A percentile compares a stretch with the other conserved stretches of the same genome.
phyloP scores from a whole-genome alignment of 2,113 vertebrate genomes.

The Oxyruncus cristatus region DNA sequence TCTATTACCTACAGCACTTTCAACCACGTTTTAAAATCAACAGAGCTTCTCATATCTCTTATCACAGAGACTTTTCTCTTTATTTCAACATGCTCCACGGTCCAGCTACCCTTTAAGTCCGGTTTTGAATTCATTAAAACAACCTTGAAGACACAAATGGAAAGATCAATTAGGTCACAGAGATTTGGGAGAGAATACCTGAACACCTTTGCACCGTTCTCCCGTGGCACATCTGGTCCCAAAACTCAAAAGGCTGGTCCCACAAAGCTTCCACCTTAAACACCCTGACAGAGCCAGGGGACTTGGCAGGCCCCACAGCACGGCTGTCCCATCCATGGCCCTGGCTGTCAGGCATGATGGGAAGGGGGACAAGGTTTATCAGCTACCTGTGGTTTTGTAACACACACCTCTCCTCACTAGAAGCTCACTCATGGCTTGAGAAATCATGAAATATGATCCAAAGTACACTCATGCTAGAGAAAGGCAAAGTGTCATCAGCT shows the following conservation, averaged over 20 bases:
- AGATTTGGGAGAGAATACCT: neutral
- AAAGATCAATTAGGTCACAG: neutral
- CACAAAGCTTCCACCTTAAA: neutral
- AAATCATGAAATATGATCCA: neutral
- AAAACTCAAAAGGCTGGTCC: neutral
- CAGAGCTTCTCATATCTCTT: neutral
- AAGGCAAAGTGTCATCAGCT: neutral
- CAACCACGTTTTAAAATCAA: neutral
- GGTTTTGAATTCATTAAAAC: neutral
- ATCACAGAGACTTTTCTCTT: neutral
- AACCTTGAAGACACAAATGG: neutral
- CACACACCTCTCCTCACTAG: neutral
- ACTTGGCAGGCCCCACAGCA: neutral
- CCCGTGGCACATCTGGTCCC: neutral
- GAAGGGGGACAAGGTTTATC: neutral
- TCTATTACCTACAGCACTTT: neutral
- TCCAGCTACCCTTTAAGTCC: neutral
- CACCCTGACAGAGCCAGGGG: neutral
- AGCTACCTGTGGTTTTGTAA: neutral
- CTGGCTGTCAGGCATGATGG: neutral
- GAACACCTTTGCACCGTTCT: neutral
- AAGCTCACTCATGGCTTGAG: neutral
- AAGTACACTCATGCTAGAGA: neutral
- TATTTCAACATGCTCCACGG: neutral
- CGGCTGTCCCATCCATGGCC: too few species aligned